A percentile compares a stretch with the other conserved stretches of the same genome.
Evolutionary conservation across 1,140 invertebrate species (phyloP).

Genomic region (Agrilus planipennis): DNA sequence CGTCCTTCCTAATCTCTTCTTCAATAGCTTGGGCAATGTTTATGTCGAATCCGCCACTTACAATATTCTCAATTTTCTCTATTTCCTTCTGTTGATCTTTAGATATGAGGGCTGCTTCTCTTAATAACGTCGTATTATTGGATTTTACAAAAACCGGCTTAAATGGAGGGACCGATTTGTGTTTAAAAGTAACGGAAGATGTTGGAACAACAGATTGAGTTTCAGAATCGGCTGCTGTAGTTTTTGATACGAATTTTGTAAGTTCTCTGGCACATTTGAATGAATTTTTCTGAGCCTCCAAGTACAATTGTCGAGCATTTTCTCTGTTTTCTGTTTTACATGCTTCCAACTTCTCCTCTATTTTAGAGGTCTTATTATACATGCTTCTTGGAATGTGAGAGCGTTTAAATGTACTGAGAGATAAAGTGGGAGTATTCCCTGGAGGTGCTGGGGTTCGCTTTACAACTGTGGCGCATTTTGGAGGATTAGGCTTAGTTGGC

Average conservation of each 20-base stretch:
- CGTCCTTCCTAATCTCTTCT: constrained; percentile 33
- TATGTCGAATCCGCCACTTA: constrained; percentile 34
- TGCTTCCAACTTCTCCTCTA: constrained; percentile 20
- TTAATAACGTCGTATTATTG: constrained; percentile 36
- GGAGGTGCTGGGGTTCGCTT: neutral
- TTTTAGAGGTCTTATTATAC: too few relatives aligned
- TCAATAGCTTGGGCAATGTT: constrained; percentile 33
- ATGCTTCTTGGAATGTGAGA: constrained; percentile 11
- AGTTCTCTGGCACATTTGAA: constrained; percentile 25
- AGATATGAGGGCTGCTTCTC: constrained; percentile 35
- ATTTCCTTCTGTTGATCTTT: constrained; percentile 39
- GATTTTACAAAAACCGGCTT: constrained; percentile 33
- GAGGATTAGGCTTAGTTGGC: constrained; percentile 1
- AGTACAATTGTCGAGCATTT: constrained; percentile 34
- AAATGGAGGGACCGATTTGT: constrained; percentile 17
- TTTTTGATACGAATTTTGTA: constrained; percentile 13
- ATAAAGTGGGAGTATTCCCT: neutral
- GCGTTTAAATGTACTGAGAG: constrained; percentile 3
- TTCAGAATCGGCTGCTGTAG: neutral
- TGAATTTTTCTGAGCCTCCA: constrained; percentile 23
- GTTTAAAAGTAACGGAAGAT: too few relatives aligned
- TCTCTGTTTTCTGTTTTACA: constrained; percentile 35
- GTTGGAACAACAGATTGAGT: neutral
- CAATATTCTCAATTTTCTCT: constrained; percentile 37
- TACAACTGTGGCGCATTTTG: neutral